A percentile compares a stretch with the other conserved stretches of the same genome.
phyloP scores from a whole-genome alignment of 2,113 vertebrate genomes.

The Upupa epops region DNA sequence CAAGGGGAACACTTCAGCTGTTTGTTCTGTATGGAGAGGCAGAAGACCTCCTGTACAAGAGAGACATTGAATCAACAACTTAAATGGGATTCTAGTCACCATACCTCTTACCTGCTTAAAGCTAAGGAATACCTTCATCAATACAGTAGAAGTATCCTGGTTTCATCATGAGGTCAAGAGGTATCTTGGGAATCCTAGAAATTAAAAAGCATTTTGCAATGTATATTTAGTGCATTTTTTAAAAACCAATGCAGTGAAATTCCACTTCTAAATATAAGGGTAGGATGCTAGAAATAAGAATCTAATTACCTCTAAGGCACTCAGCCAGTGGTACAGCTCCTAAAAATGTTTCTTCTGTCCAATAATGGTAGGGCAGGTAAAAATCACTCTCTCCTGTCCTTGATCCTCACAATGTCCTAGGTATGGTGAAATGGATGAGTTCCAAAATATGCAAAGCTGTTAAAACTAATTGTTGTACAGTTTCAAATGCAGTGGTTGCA shows the following conservation, averaged over 20 bases:
- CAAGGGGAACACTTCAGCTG: background rate
- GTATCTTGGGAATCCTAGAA: background rate
- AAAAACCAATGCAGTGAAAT: background rate
- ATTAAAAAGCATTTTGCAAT: background rate
- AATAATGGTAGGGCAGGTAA: background rate
- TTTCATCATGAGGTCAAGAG: background rate
- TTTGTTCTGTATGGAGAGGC: background rate
- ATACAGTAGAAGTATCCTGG: background rate
- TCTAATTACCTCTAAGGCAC: background rate
- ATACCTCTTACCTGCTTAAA: background rate
- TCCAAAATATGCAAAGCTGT: background rate
- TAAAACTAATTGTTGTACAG: background rate
- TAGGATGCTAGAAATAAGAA: background rate
- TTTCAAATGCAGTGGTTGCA: conserved; percentile 11
- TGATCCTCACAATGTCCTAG: background rate
- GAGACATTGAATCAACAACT: background rate
- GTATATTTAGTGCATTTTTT: background rate
- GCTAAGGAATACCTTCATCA: background rate
- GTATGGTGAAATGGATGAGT: background rate
- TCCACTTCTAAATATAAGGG: background rate
- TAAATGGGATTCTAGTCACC: background rate
- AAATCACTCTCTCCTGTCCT: conserved; percentile 21
- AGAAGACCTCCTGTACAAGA: background rate
- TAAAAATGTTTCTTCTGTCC: background rate
- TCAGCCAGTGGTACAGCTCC: background rate